Base-by-base conservation (phyloP, 2,797 vertebrate genomes). In the Salarias fasciatus region DNA sequence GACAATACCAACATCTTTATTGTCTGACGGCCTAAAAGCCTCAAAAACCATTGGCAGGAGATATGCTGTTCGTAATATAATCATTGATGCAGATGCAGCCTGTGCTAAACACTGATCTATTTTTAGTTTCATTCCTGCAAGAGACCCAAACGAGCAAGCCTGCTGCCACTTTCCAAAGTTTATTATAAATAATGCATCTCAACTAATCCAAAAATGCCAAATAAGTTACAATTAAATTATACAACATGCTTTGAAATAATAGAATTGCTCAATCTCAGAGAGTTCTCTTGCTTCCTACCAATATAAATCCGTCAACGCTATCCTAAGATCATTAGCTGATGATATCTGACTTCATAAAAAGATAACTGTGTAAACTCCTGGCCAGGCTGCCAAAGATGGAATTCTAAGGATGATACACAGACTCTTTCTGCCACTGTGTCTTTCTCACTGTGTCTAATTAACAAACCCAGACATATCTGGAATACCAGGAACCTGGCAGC, bases 391-490 rank as follows among this genome's bases (percentile, higher is more conserved):
- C 65, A 69, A 65, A 53, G 63, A 71, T 67, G 3, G 48, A 66
- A 63, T 57, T 54, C 58, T 64, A 12, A 46, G 30, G 45, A 45
- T 53, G 54, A 77, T 49, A 46, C 73, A 48, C 12, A 69, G 55
- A 64, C 29, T 73, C 56, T 11, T 28, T 70, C 48, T 64, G 30
- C 35, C 53, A 14, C 40, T 61, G 53, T 44, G 47, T 67, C 59
- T 68, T 49, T 73, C 44, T 64, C 45, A 69, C 53, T 13, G 12
- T 30, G 46, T 75, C 70, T 88, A 92, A 90, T 92, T 92, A 90
- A 90, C 81, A 87, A 89, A 82, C 58, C 18, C 15, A 63, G 75
- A 77, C 63, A 74, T 84, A 72, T 76, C 79, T 78, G 58, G 66
- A 70, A 85, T 69, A 52, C 64, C 63, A 77, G 72, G 33, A 82